These are phyloP conservation scores for Spea multiplicata DNA, from an alignment of 2,113 vertebrate genomes.

Conservation along the genomic window DNA sequence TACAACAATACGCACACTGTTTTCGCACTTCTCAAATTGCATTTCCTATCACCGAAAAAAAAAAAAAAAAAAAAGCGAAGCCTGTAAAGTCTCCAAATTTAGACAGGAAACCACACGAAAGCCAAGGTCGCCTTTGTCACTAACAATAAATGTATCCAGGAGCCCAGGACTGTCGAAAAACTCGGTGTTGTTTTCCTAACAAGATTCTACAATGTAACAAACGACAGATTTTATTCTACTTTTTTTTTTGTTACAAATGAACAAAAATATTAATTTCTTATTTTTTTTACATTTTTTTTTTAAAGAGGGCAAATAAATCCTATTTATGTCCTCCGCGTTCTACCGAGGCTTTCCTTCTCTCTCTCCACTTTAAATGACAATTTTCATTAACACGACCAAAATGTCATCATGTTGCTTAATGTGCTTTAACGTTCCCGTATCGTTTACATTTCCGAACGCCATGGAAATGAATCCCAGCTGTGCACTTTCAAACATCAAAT, in stretches of 20 bases:
- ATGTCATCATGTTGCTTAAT: slow-evolving; percentile 91
- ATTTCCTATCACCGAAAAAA: slow-evolving; percentile 73
- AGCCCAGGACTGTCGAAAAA: slow-evolving; percentile 53
- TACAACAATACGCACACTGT: slow-evolving; percentile 81
- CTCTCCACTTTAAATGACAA: slow-evolving; percentile 71
- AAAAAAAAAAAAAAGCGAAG: slow-evolving; percentile 59
- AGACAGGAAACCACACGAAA: slow-evolving; percentile 78
- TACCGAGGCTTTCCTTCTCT: slow-evolving; percentile 45
- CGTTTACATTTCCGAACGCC: slow-evolving; percentile 76
- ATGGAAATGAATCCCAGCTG: slow-evolving; percentile 89
- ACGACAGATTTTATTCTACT: neutral
- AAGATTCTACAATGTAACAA: neutral
- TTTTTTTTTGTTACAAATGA: neutral
- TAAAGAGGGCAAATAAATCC: neutral
- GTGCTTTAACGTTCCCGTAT: slow-evolving; percentile 84
- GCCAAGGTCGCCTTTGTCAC: slow-evolving; percentile 82
- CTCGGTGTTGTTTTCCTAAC: neutral
- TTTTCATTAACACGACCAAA: slow-evolving; percentile 85
- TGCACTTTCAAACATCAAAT: slow-evolving; percentile 78
- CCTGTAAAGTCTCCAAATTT: slow-evolving; percentile 76
- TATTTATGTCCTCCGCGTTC: neutral
- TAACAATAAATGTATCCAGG: slow-evolving; percentile 79
- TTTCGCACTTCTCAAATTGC: slow-evolving; percentile 78
- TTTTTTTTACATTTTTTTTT: neutral
- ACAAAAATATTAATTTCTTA: too few relatives aligned